These are phyloP conservation scores for Esperia sulphurella DNA, from an alignment of 2,888 invertebrate genomes.

Conservation along the genomic window DNA sequence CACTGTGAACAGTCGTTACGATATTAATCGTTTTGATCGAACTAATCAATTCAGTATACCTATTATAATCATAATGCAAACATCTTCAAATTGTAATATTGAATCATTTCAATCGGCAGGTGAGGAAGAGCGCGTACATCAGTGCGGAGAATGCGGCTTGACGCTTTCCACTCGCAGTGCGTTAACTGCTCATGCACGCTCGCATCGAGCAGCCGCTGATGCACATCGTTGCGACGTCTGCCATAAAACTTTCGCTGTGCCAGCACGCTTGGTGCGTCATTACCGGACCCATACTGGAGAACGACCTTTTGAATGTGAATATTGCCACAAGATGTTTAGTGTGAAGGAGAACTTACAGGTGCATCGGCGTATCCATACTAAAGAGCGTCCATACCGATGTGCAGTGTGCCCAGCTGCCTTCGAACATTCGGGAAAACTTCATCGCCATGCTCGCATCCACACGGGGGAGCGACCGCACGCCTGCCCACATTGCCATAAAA, in stretches of 20 bases:
- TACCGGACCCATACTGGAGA: constrained; percentile 95
- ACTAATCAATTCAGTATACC: not conserved
- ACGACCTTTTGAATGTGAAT: constrained; percentile 94
- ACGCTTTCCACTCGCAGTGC: constrained; percentile 87
- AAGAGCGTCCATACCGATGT: constrained; percentile 94
- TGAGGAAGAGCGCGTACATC: constrained; percentile 71
- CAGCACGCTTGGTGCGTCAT: constrained; percentile 90
- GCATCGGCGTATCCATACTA: constrained; percentile 93
- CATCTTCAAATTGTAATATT: constrained; percentile 37
- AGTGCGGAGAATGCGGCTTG: constrained; percentile 86
- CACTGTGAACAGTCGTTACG: constrained; percentile 62
- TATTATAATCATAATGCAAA: constrained; percentile 32
- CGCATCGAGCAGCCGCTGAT: constrained; percentile 76
- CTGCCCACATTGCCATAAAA: constrained; percentile 92
- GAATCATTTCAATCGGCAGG: constrained; percentile 63
- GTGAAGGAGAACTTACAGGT: constrained; percentile 95
- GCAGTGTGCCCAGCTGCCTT: constrained; percentile 93
- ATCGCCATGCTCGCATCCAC: constrained; percentile 94
- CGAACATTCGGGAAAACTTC: constrained; percentile 93
- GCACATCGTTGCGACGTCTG: constrained; percentile 94
- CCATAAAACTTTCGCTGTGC: constrained; percentile 93
- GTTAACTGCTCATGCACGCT: constrained; percentile 84
- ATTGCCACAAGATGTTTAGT: constrained; percentile 94
- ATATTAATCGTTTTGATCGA: constrained; percentile 14
- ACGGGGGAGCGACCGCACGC: constrained; percentile 94